Evolutionary conservation across 1,140 invertebrate species (phyloP).

Genomic region (Drosophila dunni): DNA sequence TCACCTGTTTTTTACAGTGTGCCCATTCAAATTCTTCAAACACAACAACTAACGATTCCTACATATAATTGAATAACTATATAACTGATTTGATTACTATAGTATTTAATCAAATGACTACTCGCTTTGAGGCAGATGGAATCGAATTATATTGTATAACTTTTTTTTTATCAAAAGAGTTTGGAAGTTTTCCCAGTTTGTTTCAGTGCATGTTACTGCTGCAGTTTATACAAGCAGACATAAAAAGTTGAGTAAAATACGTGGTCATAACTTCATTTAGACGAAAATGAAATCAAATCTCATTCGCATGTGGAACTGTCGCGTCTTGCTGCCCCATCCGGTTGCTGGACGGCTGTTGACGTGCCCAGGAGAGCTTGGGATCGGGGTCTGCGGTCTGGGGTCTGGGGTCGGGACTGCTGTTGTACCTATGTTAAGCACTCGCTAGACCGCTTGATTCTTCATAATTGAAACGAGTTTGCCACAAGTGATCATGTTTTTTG

Average conservation of each 20-base stretch:
- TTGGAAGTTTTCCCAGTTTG: neutral
- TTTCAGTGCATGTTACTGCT: constrained; percentile 46
- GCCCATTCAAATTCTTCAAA: no score
- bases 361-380: neutral
- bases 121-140: no score
- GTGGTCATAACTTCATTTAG: constrained; percentile 73
- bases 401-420: constrained; percentile 15
- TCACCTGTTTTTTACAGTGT: no score
- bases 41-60: no score
- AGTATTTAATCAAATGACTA: no score
- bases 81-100: no score
- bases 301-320: constrained; percentile 65
- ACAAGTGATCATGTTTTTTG: constrained; percentile 75
- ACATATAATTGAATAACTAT: no score
- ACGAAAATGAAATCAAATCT: constrained; percentile 76
- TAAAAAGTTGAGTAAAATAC: constrained; percentile 39
- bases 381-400: constrained; percentile 17
- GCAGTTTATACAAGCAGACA: constrained; percentile 50
- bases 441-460: constrained; percentile 54
- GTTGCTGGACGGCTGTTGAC: constrained; percentile 23
- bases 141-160: no score
- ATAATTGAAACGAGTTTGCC: constrained; percentile 82
- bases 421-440: constrained; percentile 45
- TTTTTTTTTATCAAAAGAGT: no score
- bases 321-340: constrained; percentile 55